Conservation (phyloP, 2,113 vertebrate genomes). For the Eudyptes chrysolophus region DNA sequence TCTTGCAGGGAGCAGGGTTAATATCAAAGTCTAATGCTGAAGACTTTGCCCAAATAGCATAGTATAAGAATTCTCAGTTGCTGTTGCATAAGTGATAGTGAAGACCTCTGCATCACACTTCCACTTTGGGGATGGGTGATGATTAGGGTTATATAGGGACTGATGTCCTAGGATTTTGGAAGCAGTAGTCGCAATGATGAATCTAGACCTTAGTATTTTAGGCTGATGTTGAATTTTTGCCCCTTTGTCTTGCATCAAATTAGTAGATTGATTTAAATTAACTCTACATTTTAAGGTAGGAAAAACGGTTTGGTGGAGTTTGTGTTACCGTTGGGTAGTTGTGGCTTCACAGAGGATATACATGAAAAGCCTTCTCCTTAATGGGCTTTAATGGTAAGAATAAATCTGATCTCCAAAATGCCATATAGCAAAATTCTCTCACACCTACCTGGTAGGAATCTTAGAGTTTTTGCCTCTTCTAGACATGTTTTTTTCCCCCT, state of each 20-base stretch:
- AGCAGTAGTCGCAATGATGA: neutral
- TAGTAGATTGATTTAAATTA: neutral
- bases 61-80: neutral
- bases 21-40: fast-evolving
- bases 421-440: neutral
- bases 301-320: neutral
- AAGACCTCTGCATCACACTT: neutral
- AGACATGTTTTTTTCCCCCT: neutral
- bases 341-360: neutral
- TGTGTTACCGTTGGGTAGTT: neutral
- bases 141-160: neutral
- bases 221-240: neutral
- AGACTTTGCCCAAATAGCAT: fast-evolving
- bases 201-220: neutral
- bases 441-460: neutral
- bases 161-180: neutral
- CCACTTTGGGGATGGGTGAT: neutral
- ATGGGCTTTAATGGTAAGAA: neutral
- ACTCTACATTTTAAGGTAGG: neutral
- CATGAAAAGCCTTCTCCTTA: neutral
- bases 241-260: neutral
- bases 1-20: neutral
- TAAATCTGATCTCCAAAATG: neutral
- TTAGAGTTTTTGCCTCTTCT: neutral
- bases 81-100: neutral